Evolutionary conservation across 2,888 invertebrate species (phyloP), one percentile per base, ranked within the genome.

Genomic region (Drosophila trichaetosa): DNA sequence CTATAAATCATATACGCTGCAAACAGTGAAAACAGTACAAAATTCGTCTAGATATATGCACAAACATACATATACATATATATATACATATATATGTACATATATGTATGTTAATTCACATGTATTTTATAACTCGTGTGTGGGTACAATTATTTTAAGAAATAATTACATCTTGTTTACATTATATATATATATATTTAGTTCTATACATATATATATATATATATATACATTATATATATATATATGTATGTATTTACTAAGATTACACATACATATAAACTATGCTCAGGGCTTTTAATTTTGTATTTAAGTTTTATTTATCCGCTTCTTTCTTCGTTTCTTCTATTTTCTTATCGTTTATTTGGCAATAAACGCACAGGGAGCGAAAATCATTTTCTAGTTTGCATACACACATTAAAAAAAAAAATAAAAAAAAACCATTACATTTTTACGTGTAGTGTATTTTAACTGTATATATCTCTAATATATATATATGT

Each of bases 131-230:
- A 89, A 81, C 82, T 71, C 71, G 27, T 56, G 56, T 38, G n/a
- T 69, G 84, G 70, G 51, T 76, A 89, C 70, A 89, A 81, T 89
- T 87, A 84, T 87, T 81, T 80, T 71, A 69, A 76, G 87, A 87
- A 79, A 73, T 89, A 89, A 89, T 85, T 85, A 89, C 84, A 85
- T 69, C 79, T 86, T 73, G 73, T 79, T 69, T 69, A 76, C 69
- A 71, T 58, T 68, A 42, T 52, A 24, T 36, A 57, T 60, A 57
- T 60, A 56, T 61, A 67, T 61, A 63, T 36, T 42, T 60, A 61
- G 56, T 40, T 57, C 58, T 51, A 58, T 64, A 80, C 27, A 49
- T 49, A 64, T 73, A 71, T 49, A 71, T 60, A 69, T 56, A 69
- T 18, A 29, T 13, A 51, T 56, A 27, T 4, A 52, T 74, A 59